A percentile compares a stretch with the other conserved stretches of the same genome.
Conservation (phyloP, 2,797 vertebrate species). For the Eurystomus glaucurus region DNA sequence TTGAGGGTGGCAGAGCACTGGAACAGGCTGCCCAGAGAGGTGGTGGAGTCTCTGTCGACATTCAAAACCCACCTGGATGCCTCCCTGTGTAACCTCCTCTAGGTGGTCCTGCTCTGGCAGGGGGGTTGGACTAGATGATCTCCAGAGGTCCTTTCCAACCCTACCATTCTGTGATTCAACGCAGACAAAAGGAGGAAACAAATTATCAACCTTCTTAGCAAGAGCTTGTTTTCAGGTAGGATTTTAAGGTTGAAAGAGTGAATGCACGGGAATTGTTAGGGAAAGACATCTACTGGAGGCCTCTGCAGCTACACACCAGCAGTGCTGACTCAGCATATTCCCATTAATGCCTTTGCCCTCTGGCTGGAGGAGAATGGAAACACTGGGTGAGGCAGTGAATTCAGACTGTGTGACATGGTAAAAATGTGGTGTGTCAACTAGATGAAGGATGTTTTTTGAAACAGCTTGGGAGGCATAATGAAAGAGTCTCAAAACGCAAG, state of each 20-base stretch:
- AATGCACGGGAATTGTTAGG: not conserved
- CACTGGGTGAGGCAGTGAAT: not conserved
- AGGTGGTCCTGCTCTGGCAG: too few relatives aligned
- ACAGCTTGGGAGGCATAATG: not conserved
- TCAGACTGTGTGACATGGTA: not conserved
- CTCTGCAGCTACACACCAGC: not conserved
- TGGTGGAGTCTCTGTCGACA: too few relatives aligned
- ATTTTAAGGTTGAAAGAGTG: not conserved
- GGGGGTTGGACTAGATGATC: too few relatives aligned
- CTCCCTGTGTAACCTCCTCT: too few relatives aligned
- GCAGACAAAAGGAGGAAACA: not conserved
- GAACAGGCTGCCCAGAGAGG: too few relatives aligned
- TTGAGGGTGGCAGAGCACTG: too few relatives aligned
- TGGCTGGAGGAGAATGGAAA: not conserved
- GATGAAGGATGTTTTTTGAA: not conserved
- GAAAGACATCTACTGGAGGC: not conserved
- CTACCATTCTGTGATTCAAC: not conserved
- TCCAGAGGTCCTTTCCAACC: too few relatives aligned
- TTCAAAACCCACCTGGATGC: too few relatives aligned
- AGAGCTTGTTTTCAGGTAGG: not conserved
- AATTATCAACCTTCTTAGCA: not conserved
- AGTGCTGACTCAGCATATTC: not conserved
- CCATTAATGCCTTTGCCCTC: not conserved
- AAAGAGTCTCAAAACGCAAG: not conserved
- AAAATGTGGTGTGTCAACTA: not conserved